Base-by-base conservation (phyloP, 2,797 vertebrate species). In the Decapterus maruadsi region DNA sequence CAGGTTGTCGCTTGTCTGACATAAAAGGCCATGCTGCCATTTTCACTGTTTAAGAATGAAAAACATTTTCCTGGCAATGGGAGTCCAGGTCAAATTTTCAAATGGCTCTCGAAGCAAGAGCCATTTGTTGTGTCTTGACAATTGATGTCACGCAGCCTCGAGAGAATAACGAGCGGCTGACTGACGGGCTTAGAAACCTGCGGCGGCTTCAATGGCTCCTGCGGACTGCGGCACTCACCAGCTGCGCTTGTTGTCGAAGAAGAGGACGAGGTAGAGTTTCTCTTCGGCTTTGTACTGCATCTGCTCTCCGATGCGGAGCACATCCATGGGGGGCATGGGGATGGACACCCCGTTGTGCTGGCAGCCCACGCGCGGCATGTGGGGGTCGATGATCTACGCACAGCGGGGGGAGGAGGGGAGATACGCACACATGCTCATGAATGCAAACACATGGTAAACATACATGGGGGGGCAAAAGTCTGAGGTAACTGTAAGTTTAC, bases 161-260 rank as follows among this genome's bases (percentile, higher is more conserved):
- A 19, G 70, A 86, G 75, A 90, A 80, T 74, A 86, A 85, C 76
- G 89, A 83, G 54, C 50, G 48, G 79, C 70, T 75, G 75, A 85
- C 43, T 12, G 80, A 69, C 82, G 60, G 79, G 69, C 80, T 86
- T 68, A 60, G 46, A 63, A 56, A 50, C 67, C 43, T 4, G 74
- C 53, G 16, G 72, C 76, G 42, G 69, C 65, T 72, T 82, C 75
- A 82, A 82, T 84, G 78, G 60, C 46, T 43, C 57, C 54, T 16
- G 1, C 20, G 22, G 62, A 57, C 11, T 7, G 61, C 0, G 20
- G 64, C 80, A 80, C 98, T 95, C 95, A 99, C 98, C 98, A 99
- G 94, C 98, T 99, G 90, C 98, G 96, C 93, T 99, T 99, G 93
- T 97, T 99, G 95, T 99, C 98, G 85, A 99, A 99, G 93, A 99